These are phyloP conservation scores for Kryphioiulus occultus DNA, from an alignment of 2,888 invertebrate genomes.

Conservation along the genomic window DNA sequence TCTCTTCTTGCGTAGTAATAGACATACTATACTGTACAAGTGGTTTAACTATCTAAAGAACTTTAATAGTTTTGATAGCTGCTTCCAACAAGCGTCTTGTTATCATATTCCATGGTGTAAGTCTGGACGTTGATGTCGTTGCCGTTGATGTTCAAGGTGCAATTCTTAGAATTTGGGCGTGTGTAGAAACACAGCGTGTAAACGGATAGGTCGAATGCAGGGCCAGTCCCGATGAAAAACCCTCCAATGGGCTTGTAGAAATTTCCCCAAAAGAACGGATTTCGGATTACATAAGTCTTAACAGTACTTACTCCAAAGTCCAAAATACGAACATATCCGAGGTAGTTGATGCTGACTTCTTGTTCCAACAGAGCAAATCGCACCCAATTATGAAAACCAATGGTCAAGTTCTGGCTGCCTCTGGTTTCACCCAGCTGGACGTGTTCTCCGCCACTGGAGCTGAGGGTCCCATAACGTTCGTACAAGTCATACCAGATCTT, in stretches of 20 bases:
- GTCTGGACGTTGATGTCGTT: slow-evolving; percentile 57
- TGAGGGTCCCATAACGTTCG: slow-evolving; percentile 64
- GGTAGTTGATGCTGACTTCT: slow-evolving; percentile 75
- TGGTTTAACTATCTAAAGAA: too few relatives aligned
- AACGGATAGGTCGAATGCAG: slow-evolving; percentile 64
- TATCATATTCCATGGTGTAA: slow-evolving; percentile 51
- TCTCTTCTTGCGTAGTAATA: too few relatives aligned
- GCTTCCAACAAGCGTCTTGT: slow-evolving; percentile 20
- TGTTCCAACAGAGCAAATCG: slow-evolving; percentile 81
- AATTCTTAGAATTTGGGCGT: slow-evolving; percentile 58
- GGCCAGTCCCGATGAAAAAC: slow-evolving; percentile 57
- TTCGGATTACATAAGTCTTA: slow-evolving; percentile 49
- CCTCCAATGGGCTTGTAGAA: slow-evolving; percentile 49
- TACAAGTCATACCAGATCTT: slow-evolving; percentile 64
- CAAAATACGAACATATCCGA: slow-evolving; percentile 77
- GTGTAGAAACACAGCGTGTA: slow-evolving; percentile 63
- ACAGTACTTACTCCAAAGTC: slow-evolving; percentile 72
- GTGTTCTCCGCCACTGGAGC: slow-evolving; percentile 93
- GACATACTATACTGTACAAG: too few relatives aligned
- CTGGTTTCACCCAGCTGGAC: slow-evolving; percentile 88
- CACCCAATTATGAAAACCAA: slow-evolving; percentile 91
- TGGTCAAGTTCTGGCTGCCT: slow-evolving; percentile 65
- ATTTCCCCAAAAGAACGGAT: slow-evolving; percentile 46
- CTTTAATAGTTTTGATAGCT: too few relatives aligned
- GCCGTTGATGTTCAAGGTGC: slow-evolving; percentile 56